Evolutionary conservation across 2,888 invertebrate genomes (phyloP).

Genomic region (Antheraea yamamai): DNA sequence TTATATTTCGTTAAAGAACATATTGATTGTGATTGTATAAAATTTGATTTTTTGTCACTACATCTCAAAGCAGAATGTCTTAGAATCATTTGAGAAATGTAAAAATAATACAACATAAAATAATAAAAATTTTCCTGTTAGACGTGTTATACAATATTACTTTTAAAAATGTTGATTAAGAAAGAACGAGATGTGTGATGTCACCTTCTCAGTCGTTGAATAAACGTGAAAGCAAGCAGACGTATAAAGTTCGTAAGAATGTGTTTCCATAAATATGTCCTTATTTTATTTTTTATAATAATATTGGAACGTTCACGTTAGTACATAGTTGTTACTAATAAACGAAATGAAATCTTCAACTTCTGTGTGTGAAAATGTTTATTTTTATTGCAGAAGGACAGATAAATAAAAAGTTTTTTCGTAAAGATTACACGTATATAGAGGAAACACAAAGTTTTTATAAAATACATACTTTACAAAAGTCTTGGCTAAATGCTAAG

Average conservation of each 20-base stretch:
- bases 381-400: constrained; percentile 52
- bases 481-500: constrained; percentile 56
- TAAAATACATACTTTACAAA: constrained; percentile 58
- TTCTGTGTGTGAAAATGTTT: not conserved
- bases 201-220: constrained; percentile 9
- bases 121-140: not conserved
- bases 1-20: no score
- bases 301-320: constrained; percentile 8
- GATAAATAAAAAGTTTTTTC: constrained; percentile 51
- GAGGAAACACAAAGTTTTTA: constrained; percentile 54
- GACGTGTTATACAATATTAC: not conserved
- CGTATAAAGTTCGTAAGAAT: constrained; percentile 16
- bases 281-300: constrained; percentile 22
- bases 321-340: not conserved
- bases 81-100: no score
- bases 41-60: no score
- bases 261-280: constrained; percentile 26
- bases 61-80: no score
- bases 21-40: no score
- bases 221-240: not conserved
- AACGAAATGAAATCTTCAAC: not conserved
- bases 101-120: no score
- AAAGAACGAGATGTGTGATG: not conserved
- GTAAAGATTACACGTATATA: constrained; percentile 60
- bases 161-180: not conserved